phyloP scores from a whole-genome alignment of 1,140 invertebrate genomes.

The Archivesica marissinica region DNA sequence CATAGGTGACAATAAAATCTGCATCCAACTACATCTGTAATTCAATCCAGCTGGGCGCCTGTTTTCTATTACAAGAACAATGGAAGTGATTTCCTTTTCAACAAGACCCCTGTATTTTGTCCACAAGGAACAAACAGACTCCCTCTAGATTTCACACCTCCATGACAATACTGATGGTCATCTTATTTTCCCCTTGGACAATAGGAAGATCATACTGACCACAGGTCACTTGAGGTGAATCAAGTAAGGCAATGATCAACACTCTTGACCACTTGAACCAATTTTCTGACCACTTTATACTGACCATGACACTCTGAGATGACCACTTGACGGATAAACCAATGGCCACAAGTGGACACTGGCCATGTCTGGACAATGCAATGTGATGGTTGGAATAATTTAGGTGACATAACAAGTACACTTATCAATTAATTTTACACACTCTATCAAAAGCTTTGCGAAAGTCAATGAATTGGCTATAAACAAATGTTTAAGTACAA shows the following conservation, averaged over 20 bases:
- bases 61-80: neutral
- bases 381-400: neutral
- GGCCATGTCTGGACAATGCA: slow-evolving; percentile 11
- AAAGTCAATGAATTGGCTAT: too few relatives aligned
- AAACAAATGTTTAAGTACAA: too few relatives aligned
- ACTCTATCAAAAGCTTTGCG: neutral
- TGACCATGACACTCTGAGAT: neutral
- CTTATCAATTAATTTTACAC: neutral
- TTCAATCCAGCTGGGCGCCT: neutral
- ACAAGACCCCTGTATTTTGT: neutral
- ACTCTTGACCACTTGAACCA: neutral
- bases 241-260: neutral
- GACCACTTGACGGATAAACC: neutral
- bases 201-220: neutral
- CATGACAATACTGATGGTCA: neutral
- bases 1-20: neutral
- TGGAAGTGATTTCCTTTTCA: neutral
- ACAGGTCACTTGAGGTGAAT: neutral
- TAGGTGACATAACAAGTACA: neutral
- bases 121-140: slow-evolving; percentile 30
- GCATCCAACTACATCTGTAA: neutral
- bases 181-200: neutral
- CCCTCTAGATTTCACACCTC: slow-evolving; percentile 1
- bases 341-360: slow-evolving; percentile 1
- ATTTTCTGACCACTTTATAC: slow-evolving; percentile 14